Percentiles rank a stretch among this genome's conserved stretches.
These are phyloP conservation scores for Riparia riparia DNA, from an alignment of 2,113 vertebrate genomes.

Conservation along the genomic window DNA sequence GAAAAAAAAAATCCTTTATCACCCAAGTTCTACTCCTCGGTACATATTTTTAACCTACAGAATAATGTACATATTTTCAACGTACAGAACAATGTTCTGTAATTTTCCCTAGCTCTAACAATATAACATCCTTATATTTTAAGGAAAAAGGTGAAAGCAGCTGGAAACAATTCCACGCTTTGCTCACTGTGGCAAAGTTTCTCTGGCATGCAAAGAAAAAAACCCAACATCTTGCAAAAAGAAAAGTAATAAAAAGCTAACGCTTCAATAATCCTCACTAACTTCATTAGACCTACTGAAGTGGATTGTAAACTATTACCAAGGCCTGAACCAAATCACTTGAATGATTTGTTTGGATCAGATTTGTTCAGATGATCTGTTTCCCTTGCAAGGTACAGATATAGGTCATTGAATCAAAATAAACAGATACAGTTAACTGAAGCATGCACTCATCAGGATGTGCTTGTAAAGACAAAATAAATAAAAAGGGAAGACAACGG, in stretches of 20 bases:
- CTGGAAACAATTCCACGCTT: background rate
- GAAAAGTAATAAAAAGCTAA: background rate
- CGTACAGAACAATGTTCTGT: background rate
- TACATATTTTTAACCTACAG: background rate
- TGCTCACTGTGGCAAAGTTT: background rate
- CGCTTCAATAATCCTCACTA: background rate
- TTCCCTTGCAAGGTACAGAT: background rate
- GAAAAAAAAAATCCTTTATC: background rate
- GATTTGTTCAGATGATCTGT: background rate
- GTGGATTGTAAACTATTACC: background rate
- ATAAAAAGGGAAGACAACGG: background rate
- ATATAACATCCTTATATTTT: background rate
- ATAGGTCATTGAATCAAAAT: background rate
- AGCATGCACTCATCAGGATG: background rate
- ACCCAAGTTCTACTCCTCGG: background rate
- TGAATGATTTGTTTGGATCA: background rate
- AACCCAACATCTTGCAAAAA: background rate
- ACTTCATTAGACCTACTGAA: background rate
- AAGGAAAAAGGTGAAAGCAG: background rate
- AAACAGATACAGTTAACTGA: background rate
- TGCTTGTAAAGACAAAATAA: background rate
- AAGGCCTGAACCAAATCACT: background rate
- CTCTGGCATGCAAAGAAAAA: background rate
- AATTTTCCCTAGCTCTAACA: background rate
- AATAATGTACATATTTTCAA: background rate